Conservation (phyloP, 1,140 invertebrate genomes). For the Bursaphelenchus mucronatus region DNA sequence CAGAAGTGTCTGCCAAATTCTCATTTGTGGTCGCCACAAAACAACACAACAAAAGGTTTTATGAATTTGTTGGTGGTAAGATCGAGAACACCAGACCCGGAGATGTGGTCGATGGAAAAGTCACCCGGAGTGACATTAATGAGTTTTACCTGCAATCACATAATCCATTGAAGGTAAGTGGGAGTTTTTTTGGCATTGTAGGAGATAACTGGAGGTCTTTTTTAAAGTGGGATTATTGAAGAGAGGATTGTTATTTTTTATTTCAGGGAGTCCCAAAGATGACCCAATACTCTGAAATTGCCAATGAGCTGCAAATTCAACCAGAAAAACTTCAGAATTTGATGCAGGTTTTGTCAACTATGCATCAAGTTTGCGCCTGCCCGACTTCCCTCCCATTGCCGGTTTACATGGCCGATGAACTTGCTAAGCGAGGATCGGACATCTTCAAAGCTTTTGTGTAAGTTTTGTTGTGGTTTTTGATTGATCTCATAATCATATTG, state of each 20-base stretch:
- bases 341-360: conserved; percentile 25
- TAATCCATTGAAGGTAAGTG: conserved; percentile 26
- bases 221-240: too few species aligned
- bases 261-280: conserved; percentile 30
- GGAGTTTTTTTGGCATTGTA: conserved; percentile 17
- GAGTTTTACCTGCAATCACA: conserved; percentile 40
- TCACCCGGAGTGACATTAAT: conserved; percentile 31
- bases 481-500: conserved; percentile 20
- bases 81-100: conserved; percentile 33
- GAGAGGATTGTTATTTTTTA: too few species aligned
- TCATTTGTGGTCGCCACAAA: conserved; percentile 32
- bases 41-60: conserved; percentile 36
- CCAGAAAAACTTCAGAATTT: conserved; percentile 21
- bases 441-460: conserved; percentile 16
- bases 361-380: conserved; percentile 27
- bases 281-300: conserved; percentile 28
- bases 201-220: too few species aligned
- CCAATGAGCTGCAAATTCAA: conserved; percentile 33
- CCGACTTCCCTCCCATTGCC: conserved; percentile 32
- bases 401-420: conserved; percentile 42
- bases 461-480: neutral
- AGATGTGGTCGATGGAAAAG: conserved; percentile 25
- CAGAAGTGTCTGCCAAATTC: conserved; percentile 21
- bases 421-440: conserved; percentile 35
- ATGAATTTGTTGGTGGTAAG: neutral